Evolutionary conservation across 2,888 invertebrate genomes (phyloP).

Genomic region (Temnothorax ravouxi): DNA sequence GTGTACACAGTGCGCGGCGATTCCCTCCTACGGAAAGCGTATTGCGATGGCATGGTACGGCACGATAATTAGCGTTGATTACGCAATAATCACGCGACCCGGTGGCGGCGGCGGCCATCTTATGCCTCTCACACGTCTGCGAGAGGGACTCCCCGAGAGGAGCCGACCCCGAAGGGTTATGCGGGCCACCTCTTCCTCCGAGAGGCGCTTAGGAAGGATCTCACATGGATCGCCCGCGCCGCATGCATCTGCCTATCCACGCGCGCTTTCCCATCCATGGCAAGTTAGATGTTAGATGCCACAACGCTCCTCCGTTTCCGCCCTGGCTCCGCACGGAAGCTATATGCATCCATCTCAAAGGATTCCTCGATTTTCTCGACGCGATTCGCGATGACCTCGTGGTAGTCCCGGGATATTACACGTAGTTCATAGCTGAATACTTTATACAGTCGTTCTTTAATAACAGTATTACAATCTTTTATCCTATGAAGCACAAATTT

Average conservation of each 20-base stretch:
- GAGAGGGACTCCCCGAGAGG: conserved; percentile 36
- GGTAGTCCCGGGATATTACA: conserved; percentile 6
- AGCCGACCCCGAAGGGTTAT: conserved; percentile 50
- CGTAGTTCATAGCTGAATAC: conserved; percentile 8
- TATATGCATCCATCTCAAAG: conserved; percentile 7
- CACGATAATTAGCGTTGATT: conserved; percentile 82
- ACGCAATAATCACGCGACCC: conserved; percentile 80
- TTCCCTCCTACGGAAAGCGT: conserved; percentile 76
- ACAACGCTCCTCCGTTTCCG: conserved; percentile 27
- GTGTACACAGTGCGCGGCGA: conserved; percentile 59
- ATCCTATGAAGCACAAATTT: not conserved
- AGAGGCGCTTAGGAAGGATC: conserved; percentile 47
- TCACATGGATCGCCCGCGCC: conserved; percentile 28
- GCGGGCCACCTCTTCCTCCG: conserved; percentile 32
- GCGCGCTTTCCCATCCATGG: conserved; percentile 33
- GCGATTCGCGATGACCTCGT: conserved; percentile 28
- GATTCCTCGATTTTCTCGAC: conserved; percentile 42
- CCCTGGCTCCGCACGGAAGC: conserved; percentile 32
- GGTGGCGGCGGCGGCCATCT: conserved; percentile 65
- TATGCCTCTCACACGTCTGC: conserved; percentile 55
- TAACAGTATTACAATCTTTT: conserved; percentile 22
- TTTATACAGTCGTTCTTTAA: conserved; percentile 7
- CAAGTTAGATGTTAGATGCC: too few species aligned
- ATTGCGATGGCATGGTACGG: conserved; percentile 77
- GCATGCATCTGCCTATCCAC: conserved; percentile 38